These are phyloP conservation scores for Lasioglossum villosulum DNA, from an alignment of 2,888 invertebrate genomes.

Conservation along the genomic window DNA sequence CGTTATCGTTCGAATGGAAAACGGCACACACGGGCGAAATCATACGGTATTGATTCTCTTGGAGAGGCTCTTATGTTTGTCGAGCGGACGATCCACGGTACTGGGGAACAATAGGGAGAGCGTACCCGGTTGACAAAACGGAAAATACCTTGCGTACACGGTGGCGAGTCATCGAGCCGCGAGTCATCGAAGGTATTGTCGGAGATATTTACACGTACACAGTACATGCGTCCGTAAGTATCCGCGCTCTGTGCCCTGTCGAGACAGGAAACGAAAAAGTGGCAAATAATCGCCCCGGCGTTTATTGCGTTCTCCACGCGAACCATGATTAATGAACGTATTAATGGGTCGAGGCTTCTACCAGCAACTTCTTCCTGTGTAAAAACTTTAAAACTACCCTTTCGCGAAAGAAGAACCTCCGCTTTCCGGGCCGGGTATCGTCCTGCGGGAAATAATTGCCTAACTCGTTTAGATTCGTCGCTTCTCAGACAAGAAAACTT, in stretches of 20 bases:
- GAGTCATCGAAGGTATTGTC: slow-evolving; percentile 35
- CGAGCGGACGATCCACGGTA: slow-evolving; percentile 22
- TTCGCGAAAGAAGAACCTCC: not conserved
- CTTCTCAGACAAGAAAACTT: slow-evolving; percentile 33
- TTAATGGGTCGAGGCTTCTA: slow-evolving; percentile 37
- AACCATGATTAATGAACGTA: slow-evolving; percentile 61
- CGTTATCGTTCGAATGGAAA: slow-evolving; percentile 45
- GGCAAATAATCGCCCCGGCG: slow-evolving; percentile 1
- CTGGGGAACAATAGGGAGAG: slow-evolving; percentile 16
- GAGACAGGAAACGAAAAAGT: slow-evolving; percentile 25
- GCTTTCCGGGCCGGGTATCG: slow-evolving; percentile 7
- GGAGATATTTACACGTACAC: not conserved
- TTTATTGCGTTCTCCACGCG: slow-evolving; percentile 9
- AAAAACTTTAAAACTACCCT: slow-evolving; percentile 12
- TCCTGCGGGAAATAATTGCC: slow-evolving; percentile 15
- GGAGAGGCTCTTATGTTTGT: slow-evolving; percentile 19
- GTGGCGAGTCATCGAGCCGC: slow-evolving; percentile 39
- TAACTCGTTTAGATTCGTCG: slow-evolving; percentile 44
- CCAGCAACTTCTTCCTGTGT: slow-evolving; percentile 21
- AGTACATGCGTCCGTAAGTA: not conserved
- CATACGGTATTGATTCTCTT: slow-evolving; percentile 47
- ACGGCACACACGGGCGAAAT: slow-evolving; percentile 38
- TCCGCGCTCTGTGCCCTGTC: not conserved
- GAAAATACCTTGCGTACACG: slow-evolving; percentile 54
- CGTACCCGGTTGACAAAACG: slow-evolving; percentile 36